phyloP scores from a whole-genome alignment of 2,797 vertebrate genomes.

The Apodemus agrarius region DNA sequence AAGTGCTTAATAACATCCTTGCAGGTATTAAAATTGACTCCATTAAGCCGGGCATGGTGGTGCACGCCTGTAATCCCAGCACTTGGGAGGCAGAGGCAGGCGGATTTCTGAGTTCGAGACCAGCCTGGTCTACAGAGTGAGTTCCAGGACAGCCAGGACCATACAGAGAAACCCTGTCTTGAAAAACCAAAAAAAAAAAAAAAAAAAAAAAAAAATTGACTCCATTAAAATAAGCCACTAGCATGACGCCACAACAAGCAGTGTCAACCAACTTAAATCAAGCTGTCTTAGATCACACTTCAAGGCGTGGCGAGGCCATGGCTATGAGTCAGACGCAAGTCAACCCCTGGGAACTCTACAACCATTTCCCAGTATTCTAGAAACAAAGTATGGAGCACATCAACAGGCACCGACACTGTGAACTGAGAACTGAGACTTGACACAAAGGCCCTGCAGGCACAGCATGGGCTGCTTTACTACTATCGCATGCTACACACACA shows the following conservation, averaged over 20 bases:
- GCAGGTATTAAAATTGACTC: neutral
- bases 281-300: conserved; percentile 19
- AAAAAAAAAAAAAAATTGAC: too few species aligned
- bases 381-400: conserved; percentile 22
- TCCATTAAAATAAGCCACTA: conserved; percentile 8
- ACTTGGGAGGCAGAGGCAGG: too few species aligned
- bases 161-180: too few species aligned
- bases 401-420: neutral
- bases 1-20: conserved; percentile 16
- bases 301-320: neutral
- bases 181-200: too few species aligned
- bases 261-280: conserved; percentile 36
- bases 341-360: neutral
- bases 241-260: neutral
- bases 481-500: neutral
- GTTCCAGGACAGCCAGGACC: too few species aligned
- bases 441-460: neutral
- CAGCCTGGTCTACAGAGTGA: too few species aligned
- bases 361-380: conserved; percentile 34
- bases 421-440: conserved; percentile 37
- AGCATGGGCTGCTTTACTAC: too few species aligned
- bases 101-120: too few species aligned
- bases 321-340: conserved; percentile 26
- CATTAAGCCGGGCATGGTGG: too few species aligned
- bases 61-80: too few species aligned